phyloP scores from a whole-genome alignment of 2,113 vertebrate species.

The Toxostoma redivivum region DNA sequence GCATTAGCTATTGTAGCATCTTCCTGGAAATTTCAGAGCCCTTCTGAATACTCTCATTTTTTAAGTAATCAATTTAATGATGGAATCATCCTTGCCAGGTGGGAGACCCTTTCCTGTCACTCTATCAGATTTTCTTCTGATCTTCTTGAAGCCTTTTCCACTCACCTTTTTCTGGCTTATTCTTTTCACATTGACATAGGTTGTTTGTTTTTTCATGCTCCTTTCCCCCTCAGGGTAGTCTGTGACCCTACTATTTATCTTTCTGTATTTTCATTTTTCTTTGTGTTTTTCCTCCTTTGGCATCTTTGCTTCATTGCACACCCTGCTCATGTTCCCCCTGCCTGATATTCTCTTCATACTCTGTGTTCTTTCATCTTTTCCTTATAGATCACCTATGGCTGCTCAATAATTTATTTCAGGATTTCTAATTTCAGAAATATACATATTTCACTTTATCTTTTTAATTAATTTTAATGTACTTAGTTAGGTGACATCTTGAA shows the following conservation, averaged over 20 bases:
- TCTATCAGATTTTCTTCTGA: not conserved
- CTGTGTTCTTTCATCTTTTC: not conserved
- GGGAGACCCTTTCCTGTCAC: not conserved
- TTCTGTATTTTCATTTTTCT: slow-evolving; percentile 12
- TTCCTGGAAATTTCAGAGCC: not conserved
- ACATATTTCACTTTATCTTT: not conserved
- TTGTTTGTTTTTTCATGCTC: not conserved
- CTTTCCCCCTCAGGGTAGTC: not conserved
- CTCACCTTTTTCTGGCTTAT: not conserved
- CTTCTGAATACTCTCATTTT: not conserved
- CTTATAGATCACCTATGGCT: not conserved
- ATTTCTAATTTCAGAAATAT: not conserved
- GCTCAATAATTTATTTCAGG: not conserved
- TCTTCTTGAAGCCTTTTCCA: not conserved
- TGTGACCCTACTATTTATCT: not conserved
- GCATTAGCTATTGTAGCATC: not conserved
- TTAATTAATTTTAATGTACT: not conserved
- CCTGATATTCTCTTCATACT: not conserved
- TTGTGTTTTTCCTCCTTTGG: not conserved
- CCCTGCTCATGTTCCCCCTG: not conserved
- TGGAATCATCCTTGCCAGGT: not conserved
- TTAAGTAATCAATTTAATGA: not conserved
- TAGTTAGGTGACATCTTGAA: not conserved
- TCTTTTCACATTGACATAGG: not conserved
- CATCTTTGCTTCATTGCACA: not conserved